phyloP scores from a whole-genome alignment of 1,140 invertebrate genomes.

The Lepidotrigona ventralis region DNA sequence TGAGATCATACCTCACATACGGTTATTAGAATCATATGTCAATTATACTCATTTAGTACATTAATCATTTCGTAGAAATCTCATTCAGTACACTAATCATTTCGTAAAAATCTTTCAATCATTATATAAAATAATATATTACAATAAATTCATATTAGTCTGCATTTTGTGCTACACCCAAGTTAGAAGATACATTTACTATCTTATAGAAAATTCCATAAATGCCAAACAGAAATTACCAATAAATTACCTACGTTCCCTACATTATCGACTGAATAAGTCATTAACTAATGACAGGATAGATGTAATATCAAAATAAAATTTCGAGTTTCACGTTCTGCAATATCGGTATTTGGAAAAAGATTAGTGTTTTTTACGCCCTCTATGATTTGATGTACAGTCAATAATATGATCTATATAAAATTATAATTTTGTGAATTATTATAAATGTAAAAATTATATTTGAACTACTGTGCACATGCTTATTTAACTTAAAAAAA shows the following conservation, averaged over 20 bases:
- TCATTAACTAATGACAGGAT: no score
- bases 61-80: slow-evolving; percentile 2
- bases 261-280: slow-evolving; percentile 18
- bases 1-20: slow-evolving; percentile 45
- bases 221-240: slow-evolving; percentile 16
- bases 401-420: no score
- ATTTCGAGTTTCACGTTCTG: no score
- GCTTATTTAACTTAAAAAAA: no score
- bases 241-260: slow-evolving; percentile 16
- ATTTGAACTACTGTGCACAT: no score
- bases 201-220: slow-evolving; percentile 5
- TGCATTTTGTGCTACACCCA: background rate
- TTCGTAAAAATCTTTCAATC: background rate
- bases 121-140: background rate
- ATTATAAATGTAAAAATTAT: no score
- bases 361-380: no score
- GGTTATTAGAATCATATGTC: slow-evolving; percentile 12
- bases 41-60: background rate
- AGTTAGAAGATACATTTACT: background rate
- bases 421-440: no score
- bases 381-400: no score
- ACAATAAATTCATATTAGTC: background rate
- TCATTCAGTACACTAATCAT: slow-evolving; percentile 9
- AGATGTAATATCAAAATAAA: no score
- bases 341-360: no score